A percentile compares a stretch with the other conserved stretches of the same genome.
Evolutionary conservation across 2,797 vertebrate species (phyloP).

Genomic region (Enteromius viviparus): DNA sequence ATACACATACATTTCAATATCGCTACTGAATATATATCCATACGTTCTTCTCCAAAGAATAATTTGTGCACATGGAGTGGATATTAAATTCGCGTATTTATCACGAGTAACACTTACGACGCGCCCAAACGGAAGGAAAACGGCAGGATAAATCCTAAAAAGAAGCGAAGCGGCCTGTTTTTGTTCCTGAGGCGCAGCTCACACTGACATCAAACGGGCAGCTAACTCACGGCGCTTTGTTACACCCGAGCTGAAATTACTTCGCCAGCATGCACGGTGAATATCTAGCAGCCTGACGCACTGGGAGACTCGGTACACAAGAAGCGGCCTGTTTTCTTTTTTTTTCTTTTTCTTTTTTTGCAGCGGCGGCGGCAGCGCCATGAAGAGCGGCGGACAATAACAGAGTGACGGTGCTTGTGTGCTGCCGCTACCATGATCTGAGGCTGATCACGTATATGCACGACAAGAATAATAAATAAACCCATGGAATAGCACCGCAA

Average conservation of each 20-base stretch:
- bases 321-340: slow-evolving; percentile 77
- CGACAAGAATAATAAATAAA: slow-evolving; percentile 45
- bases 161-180: slow-evolving; percentile 75
- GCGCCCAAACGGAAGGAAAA: slow-evolving; percentile 52
- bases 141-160: slow-evolving; percentile 52
- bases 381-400: slow-evolving; percentile 79
- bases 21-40: slow-evolving; percentile 40
- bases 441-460: slow-evolving; percentile 44
- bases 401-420: slow-evolving; percentile 65
- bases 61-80: slow-evolving; percentile 34
- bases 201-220: slow-evolving; percentile 51
- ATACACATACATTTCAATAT: slow-evolving; percentile 67
- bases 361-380: slow-evolving; percentile 68
- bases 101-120: slow-evolving; percentile 50
- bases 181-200: slow-evolving; percentile 68
- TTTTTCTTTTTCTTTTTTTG: slow-evolving; percentile 42
- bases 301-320: slow-evolving; percentile 42
- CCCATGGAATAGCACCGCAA: slow-evolving; percentile 57
- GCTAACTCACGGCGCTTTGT: slow-evolving; percentile 22
- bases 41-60: slow-evolving; percentile 33
- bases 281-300: not conserved
- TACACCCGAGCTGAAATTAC: not conserved
- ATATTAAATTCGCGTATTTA: slow-evolving; percentile 11
- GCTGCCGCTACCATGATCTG: slow-evolving; percentile 42
- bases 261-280: not conserved